phyloP scores from a whole-genome alignment of 1,140 invertebrate species.

The Hyles vespertilio region DNA sequence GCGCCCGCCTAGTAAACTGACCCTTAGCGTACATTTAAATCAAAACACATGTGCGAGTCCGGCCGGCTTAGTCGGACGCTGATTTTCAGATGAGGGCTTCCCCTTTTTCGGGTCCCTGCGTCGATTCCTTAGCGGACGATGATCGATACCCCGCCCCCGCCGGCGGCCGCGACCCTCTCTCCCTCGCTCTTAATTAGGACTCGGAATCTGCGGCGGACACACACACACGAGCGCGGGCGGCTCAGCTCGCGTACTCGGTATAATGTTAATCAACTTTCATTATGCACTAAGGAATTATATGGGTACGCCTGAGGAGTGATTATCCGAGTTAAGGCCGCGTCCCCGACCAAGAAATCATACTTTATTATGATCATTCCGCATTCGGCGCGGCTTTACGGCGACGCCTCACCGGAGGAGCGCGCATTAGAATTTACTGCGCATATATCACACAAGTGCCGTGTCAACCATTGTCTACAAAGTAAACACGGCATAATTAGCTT shows the following conservation, averaged over 20 bases:
- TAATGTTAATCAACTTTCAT: slow-evolving; percentile 75
- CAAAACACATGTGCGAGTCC: slow-evolving; percentile 73
- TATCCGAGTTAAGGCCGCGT: slow-evolving; percentile 66
- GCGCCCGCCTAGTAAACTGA: slow-evolving; percentile 62
- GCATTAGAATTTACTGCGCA: slow-evolving; percentile 67
- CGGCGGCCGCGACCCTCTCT: slow-evolving; percentile 55
- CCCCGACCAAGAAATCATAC: slow-evolving; percentile 73
- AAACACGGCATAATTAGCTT: slow-evolving; percentile 47
- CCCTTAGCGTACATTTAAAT: slow-evolving; percentile 69
- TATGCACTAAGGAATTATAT: slow-evolving; percentile 75
- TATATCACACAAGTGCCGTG: slow-evolving; percentile 51
- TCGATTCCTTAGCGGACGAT: slow-evolving; percentile 70
- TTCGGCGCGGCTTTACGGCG: slow-evolving; percentile 49
- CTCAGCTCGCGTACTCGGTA: slow-evolving; percentile 27
- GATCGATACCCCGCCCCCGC: slow-evolving; percentile 70
- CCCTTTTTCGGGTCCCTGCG: slow-evolving; percentile 71
- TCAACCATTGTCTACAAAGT: slow-evolving; percentile 53
- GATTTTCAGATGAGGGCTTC: slow-evolving; percentile 71
- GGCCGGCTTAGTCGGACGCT: slow-evolving; percentile 61
- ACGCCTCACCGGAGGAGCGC: slow-evolving; percentile 51
- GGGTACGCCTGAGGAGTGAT: slow-evolving; percentile 73
- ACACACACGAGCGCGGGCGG: slow-evolving; percentile 49
- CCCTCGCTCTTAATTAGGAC: slow-evolving; percentile 75
- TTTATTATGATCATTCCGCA: slow-evolving; percentile 66
- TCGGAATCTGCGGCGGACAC: slow-evolving; percentile 75